Conservation (phyloP, 2,797 vertebrate species). For the Buphagus erythrorhynchus region DNA sequence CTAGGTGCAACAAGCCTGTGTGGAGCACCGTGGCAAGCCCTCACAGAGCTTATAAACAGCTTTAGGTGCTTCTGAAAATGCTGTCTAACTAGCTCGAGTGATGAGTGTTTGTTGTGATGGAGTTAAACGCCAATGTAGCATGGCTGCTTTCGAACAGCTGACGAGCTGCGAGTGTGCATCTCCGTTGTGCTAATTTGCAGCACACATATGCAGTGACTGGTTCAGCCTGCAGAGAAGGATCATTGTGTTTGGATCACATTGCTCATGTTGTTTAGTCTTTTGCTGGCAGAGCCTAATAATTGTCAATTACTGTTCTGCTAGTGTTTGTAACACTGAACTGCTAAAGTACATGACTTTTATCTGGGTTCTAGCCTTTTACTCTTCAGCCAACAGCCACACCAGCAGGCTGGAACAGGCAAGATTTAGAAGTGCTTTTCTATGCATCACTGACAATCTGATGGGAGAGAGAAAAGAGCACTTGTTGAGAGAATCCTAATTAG, state of each 20-base stretch:
- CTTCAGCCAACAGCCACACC: not conserved
- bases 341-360: not conserved
- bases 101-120: not conserved
- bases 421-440: not conserved
- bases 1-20: not conserved
- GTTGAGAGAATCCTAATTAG: not conserved
- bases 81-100: not conserved
- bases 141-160: not conserved
- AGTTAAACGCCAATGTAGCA: not conserved
- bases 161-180: not conserved
- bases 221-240: not conserved
- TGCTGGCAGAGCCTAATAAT: not conserved
- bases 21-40: rapidly evolving
- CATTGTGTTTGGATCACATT: not conserved
- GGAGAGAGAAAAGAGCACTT: not conserved
- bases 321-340: not conserved
- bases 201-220: not conserved
- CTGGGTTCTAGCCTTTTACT: not conserved
- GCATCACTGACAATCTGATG: not conserved
- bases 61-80: not conserved
- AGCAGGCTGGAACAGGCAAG: not conserved
- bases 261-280: not conserved
- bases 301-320: not conserved
- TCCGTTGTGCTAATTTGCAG: not conserved
- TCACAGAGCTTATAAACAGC: not conserved